Base-by-base conservation (phyloP, 2,113 vertebrate genomes). In the Cyphomyrus discorhynchus region DNA sequence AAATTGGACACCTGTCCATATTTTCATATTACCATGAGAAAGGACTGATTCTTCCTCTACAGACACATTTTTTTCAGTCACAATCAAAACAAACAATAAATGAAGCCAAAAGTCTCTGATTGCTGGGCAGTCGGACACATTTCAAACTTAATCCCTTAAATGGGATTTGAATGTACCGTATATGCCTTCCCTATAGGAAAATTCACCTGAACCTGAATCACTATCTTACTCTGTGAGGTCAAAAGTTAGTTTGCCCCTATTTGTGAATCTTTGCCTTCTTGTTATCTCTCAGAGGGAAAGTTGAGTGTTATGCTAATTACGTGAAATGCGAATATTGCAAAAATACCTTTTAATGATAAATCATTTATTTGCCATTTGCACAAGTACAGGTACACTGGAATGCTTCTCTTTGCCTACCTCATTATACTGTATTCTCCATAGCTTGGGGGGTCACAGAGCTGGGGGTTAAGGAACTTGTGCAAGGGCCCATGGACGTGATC, bases 11-110 rank as follows among this genome's bases (percentile, higher is more conserved):
- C 3, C n/a, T 77, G 70, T 77, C 70, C 35, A 2, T 19, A 39
- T 80, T 21, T 42, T 15, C 17, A 80, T n/a, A 80, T 39, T 13
- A 39, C 70, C 35, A 77, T 39, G n/a, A 27, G 24, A 70, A 70
- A 10, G 35, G 77, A 46, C 77, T 10, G 17, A 45, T 42, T 83
- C 19, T 46, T 10, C 19, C 82, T 19, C 82, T 49, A 85, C n/a
- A 19, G 53, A 86, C 35, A 11, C 15, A 21, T 39, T 53, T 52
- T 50, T 35, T 86, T 6, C 24, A 7, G 70, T 86, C 49, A 24
- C 24, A 52, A 86, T 86, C 27, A 86, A 56, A 86, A 86, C 47
- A 50, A 86, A 86, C 82, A 56, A 46, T 89, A 46, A 89, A 84
- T 89, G 27, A 50, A 42, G 39, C 52, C 50, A 39, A 84, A 77